Base-by-base conservation (phyloP, 1,140 invertebrate genomes). In the Zaprionus taronus region DNA sequence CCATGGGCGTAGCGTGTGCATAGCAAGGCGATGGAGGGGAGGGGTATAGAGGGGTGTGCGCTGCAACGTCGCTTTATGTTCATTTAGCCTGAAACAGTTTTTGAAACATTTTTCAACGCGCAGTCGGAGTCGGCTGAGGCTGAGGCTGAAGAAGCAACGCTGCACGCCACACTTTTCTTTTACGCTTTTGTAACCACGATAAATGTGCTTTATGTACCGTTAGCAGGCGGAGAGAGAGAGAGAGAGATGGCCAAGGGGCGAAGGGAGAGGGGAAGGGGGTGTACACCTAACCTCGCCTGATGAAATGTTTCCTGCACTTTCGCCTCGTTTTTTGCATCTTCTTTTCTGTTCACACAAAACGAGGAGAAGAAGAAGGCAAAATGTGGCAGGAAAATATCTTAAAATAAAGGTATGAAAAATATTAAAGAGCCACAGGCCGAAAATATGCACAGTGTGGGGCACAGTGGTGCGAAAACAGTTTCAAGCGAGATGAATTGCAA, bases 111-210 rank as follows among this genome's bases (percentile, higher is more conserved):
- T 89, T 89, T 90, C 81, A 89, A 74, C 75, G 49, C 38, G 49
- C 38, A 61, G 44, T 51, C 24, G 56, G 5, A 38, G 51, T 9
- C 28, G 41, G 64, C 60, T 61, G 31, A 41, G 41, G 15, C 36
- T 51, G 60, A 2, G 60, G 17, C 22, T 2, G 49, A 15, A 14
- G 1, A 53, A 38, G 56, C 62, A 85, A 81, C 79, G 74, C 70
- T 79, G 82, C 31, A 34, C 71, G 84, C 84, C 85, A 81, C 84
- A 89, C 81, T 90, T 89, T 89, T 89, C 85, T 90, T 89, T 89
- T 89, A 90, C 85, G 85, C 85, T 85, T 89, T 89, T 89, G 81
- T 89, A 89, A 85, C 85, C 85, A 90, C 85, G 85, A 89, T 89
- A 85, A 89, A 89, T 89, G 85, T 90, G 85, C 85, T 89, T 89